Conservation (phyloP, 92 coral and sea anemone genomes). For the Nematostella vectensis region DNA sequence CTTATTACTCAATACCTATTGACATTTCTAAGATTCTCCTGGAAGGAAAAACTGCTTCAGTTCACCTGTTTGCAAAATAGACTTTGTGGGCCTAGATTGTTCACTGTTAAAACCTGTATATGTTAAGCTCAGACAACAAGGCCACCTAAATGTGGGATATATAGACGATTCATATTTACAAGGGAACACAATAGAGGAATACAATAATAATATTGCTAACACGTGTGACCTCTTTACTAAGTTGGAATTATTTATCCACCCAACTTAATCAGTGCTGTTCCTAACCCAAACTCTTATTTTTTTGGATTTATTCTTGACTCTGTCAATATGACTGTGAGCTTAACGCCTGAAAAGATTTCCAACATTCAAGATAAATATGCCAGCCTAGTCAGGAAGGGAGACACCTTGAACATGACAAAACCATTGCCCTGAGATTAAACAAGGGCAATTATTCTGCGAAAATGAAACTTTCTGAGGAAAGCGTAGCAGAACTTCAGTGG, state of each 20-base stretch:
- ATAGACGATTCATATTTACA: constrained; percentile 9
- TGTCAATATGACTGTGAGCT: neutral
- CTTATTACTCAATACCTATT: neutral
- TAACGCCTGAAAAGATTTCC: neutral
- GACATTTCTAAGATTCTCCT: neutral
- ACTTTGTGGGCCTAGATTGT: neutral
- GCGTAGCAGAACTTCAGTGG: constrained; percentile 14
- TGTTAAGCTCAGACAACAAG: neutral
- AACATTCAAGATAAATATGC: too few species aligned
- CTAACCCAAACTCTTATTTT: neutral
- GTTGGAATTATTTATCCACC: constrained; percentile 9
- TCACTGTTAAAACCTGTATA: neutral
- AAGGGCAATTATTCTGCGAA: constrained; percentile 24
- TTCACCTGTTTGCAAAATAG: neutral
- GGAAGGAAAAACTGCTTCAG: neutral
- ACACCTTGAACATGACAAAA: constrained; percentile 12
- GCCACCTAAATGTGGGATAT: constrained; percentile 1
- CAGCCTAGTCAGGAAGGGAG: too few species aligned
- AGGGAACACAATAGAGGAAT: constrained; percentile 9
- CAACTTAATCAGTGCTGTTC: neutral
- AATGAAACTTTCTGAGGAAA: constrained; percentile 9
- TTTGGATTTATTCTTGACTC: neutral
- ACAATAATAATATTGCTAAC: constrained; percentile 8
- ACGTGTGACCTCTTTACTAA: constrained; percentile 7
- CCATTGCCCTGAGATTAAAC: constrained; percentile 19